Percentiles rank a stretch among this genome's conserved stretches.
Evolutionary conservation across 2,797 vertebrate genomes (phyloP).

Genomic region (Brachyrhaphis roseni): DNA sequence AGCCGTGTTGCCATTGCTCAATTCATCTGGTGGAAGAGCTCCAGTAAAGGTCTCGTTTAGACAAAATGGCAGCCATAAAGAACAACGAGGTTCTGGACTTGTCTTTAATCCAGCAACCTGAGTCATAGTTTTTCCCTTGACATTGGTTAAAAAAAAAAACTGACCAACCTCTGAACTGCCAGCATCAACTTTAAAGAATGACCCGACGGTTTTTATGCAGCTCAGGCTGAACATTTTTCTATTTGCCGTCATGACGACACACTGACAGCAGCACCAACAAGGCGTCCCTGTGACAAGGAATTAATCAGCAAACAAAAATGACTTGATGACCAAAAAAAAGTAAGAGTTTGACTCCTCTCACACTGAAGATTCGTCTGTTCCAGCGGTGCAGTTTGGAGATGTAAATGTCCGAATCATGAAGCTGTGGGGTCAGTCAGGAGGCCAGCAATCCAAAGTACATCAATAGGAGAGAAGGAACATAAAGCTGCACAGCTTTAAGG

Average conservation of each 20-base stretch:
- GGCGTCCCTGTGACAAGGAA: neutral
- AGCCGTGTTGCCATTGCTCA: neutral
- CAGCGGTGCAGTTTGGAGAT: neutral
- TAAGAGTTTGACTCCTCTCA: neutral
- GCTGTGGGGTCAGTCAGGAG: constrained; percentile 16
- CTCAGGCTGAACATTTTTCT: neutral
- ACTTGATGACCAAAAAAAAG: neutral
- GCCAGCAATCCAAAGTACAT: neutral
- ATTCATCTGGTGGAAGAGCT: neutral
- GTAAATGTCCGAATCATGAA: constrained; percentile 9
- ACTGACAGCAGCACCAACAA: neutral
- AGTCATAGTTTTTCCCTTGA: neutral
- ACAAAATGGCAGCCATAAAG: neutral
- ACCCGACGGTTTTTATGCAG: neutral
- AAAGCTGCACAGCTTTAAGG: neutral
- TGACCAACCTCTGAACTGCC: neutral
- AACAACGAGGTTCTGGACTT: neutral
- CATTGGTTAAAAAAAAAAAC: neutral
- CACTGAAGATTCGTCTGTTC: constrained; percentile 10
- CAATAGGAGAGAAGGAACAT: neutral
- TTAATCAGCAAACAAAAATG: neutral
- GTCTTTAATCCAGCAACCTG: neutral
- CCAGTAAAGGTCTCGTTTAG: neutral
- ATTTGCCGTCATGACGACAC: neutral
- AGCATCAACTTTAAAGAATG: neutral